A percentile compares a stretch with the other conserved stretches of the same genome.
Conservation (phyloP, 2,113 vertebrate genomes). For the Myocastor coypus region DNA sequence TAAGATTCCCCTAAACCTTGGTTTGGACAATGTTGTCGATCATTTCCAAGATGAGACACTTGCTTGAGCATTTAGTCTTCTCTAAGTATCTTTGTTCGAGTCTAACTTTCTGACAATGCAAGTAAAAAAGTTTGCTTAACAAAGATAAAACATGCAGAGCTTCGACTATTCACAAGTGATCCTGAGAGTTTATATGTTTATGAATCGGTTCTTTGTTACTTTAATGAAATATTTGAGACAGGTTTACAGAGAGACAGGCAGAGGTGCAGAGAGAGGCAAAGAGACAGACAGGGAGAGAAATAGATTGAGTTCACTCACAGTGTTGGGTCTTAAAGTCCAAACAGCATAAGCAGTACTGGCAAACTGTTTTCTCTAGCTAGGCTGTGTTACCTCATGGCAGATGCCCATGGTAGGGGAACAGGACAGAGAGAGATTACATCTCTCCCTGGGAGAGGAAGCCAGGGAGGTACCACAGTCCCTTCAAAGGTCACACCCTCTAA, state of each 20-base stretch:
- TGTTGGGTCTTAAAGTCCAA: neutral
- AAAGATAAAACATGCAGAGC: neutral
- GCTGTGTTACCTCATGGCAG: neutral
- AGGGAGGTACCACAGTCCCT: neutral
- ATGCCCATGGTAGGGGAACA: neutral
- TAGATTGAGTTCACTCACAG: neutral
- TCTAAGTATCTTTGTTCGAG: neutral
- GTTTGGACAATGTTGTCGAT: neutral
- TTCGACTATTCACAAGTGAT: slow-evolving; percentile 16
- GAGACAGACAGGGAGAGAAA: neutral
- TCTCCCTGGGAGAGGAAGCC: neutral
- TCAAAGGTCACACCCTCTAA: neutral
- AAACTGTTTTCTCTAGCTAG: neutral
- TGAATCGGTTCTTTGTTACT: neutral
- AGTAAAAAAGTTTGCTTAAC: slow-evolving; percentile 11
- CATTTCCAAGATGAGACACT: neutral
- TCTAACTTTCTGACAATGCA: neutral
- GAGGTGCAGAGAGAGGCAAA: neutral
- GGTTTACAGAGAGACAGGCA: neutral
- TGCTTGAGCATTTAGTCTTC: neutral
- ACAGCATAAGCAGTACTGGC: neutral
- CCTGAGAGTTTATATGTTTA: slow-evolving; percentile 1
- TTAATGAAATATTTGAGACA: neutral
- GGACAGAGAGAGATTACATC: neutral
- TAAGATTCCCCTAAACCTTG: slow-evolving; percentile 15